Evolutionary conservation across 2,113 vertebrate species (phyloP).

Genomic region (Varanus salvator): DNA sequence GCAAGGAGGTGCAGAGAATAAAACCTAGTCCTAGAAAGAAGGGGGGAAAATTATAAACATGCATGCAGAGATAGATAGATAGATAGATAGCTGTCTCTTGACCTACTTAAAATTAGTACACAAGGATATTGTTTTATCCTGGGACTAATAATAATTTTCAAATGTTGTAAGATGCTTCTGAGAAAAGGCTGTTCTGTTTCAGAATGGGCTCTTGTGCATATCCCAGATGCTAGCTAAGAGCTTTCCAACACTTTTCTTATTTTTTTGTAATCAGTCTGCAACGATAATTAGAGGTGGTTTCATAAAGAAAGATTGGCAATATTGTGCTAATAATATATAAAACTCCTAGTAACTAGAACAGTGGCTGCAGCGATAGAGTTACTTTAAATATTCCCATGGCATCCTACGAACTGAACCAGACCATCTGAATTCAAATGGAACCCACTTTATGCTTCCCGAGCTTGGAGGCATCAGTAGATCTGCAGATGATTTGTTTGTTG

Average conservation of each 20-base stretch:
- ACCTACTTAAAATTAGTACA: neutral
- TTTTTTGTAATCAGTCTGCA: neutral
- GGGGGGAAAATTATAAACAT: too few species aligned
- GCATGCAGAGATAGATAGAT: too few species aligned
- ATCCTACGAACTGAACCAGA: constrained; percentile 8
- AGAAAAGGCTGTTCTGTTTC: neutral
- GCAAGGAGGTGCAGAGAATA: neutral
- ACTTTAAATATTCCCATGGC: neutral
- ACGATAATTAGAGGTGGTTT: neutral
- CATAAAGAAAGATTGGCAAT: neutral
- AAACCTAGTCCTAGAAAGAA: too few species aligned
- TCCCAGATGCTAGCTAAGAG: neutral
- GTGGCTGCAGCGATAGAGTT: neutral
- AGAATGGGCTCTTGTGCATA: neutral
- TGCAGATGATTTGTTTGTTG: constrained; percentile 19
- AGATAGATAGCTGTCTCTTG: too few species aligned
- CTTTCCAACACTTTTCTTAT: neutral
- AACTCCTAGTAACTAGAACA: neutral
- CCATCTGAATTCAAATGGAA: constrained; percentile 8
- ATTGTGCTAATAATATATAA: neutral
- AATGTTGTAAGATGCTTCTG: neutral
- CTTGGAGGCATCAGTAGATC: neutral
- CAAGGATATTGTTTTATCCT: neutral
- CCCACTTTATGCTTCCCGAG: constrained; percentile 12
- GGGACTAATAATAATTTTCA: neutral